Evolutionary conservation across 2,113 vertebrate species (phyloP), one percentile per base, ranked within the genome.

Genomic region (Pelmatolapia mariae): DNA sequence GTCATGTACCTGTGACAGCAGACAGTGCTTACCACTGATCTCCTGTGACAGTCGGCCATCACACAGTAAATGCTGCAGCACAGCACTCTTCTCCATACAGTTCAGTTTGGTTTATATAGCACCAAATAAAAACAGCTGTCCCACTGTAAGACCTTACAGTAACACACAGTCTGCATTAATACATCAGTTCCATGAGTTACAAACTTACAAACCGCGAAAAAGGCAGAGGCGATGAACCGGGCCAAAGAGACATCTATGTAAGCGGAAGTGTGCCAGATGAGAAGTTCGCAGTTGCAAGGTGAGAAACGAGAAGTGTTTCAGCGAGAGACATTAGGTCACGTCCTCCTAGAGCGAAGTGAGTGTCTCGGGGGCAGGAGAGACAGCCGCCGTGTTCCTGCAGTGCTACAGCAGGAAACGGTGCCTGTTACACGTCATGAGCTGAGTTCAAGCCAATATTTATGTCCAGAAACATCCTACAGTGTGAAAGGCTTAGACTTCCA

Each of bases 341-440:
- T 86, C 87, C 63, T 89, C 76, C 53, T 56, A 6, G 33, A 24
- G 52, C 40, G 47, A 50, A 86, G 63, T 50, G 47, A 43, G 56
- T 9, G 15, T 91, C 76, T 84, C 29, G 5, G 85, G 76, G 81
- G 36, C 50, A 89, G 66, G 71, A 79, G 57, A 89, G 47, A 91
- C 82, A 59, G 29, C 22, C 9, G 86, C 59, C 78, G 52, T 89
- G 80, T 87, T 93, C 76, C 76, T 18, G 24, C 81, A 85, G 76
- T 36, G 29, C 66, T 61, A 71, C 82, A 82, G 84, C 91, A 83
- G 85, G 84, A 90, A 89, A 73, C 82, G 10, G 31, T 73, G 40
- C 50, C 80, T 76, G 87, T 91, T 90, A 88, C 73, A 59, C 79
- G 80, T 88, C 82, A 90, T 85, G 91, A 92, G 79, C 19, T 18